phyloP scores from a whole-genome alignment of 2,113 vertebrate genomes.

The Paedocypris sp. region DNA sequence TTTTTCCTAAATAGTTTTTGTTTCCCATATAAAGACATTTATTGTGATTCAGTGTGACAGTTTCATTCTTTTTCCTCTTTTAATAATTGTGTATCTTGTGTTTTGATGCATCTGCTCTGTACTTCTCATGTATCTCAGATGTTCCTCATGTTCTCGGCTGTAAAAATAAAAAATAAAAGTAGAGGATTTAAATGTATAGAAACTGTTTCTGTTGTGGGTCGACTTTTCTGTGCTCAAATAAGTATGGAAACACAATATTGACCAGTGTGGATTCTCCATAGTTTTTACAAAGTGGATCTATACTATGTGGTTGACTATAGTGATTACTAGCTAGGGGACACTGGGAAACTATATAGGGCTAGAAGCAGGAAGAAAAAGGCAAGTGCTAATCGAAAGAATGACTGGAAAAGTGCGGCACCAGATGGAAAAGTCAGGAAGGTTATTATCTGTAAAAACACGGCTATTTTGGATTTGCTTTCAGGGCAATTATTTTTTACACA shows the following conservation, averaged over 20 bases:
- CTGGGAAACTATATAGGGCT: background rate
- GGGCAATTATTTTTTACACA: constrained; percentile 13
- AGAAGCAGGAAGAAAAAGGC: constrained; percentile 16
- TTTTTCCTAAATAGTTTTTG: constrained; percentile 4
- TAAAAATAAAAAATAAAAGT: background rate
- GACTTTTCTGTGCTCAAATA: too few species aligned
- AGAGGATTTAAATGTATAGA: too few species aligned
- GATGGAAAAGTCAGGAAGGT: constrained; percentile 43
- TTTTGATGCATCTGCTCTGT: constrained; percentile 6
- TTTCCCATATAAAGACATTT: background rate
- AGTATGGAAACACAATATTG: too few species aligned
- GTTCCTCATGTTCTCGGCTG: constrained; percentile 23
- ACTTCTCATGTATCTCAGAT: constrained; percentile 14
- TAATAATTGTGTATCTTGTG: constrained; percentile 14
- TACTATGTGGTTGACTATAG: background rate
- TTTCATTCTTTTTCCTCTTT: background rate
- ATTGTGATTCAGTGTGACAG: constrained; percentile 7
- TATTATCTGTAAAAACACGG: constrained; percentile 43
- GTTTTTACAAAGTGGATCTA: background rate
- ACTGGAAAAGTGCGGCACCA: constrained; percentile 40
- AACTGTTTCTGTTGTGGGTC: too few species aligned
- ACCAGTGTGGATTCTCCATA: too few species aligned
- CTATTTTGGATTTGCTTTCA: constrained; percentile 41
- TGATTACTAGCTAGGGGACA: constrained; percentile 22
- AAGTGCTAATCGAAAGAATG: constrained; percentile 12